Evolutionary conservation across 2,888 invertebrate genomes (phyloP).

Genomic region (Aethes cnicana): DNA sequence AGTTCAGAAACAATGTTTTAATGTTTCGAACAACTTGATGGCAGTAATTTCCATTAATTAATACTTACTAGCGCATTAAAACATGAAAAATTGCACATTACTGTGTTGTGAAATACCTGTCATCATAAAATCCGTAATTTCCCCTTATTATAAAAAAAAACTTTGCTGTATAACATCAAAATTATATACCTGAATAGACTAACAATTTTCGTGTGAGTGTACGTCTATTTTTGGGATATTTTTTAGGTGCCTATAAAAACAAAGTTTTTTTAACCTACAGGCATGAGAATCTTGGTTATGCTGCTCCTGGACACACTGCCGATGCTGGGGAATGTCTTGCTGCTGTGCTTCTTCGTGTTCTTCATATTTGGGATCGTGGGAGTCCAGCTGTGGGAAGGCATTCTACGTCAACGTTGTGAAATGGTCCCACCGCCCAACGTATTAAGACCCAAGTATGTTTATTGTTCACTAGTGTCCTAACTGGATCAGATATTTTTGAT

Average conservation of each 20-base stretch:
- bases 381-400: constrained; percentile 99
- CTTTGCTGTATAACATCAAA: too few relatives aligned
- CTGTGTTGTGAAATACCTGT: too few relatives aligned
- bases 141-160: too few relatives aligned
- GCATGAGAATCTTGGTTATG: constrained; percentile 99
- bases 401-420: constrained; percentile 96
- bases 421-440: constrained; percentile 87
- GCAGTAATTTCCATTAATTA: constrained; percentile 5
- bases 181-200: too few relatives aligned
- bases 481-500: constrained; percentile 35
- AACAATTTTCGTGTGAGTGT: too few relatives aligned
- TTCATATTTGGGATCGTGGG: constrained; percentile 99
- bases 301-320: constrained; percentile 98
- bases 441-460: constrained; percentile 89
- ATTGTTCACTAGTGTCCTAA: constrained; percentile 37
- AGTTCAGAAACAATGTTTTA: constrained; percentile 15
- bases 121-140: too few relatives aligned
- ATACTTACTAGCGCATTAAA: neutral
- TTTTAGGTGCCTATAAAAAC: too few relatives aligned
- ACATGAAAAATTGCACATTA: too few relatives aligned
- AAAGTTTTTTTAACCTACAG: constrained; percentile 80
- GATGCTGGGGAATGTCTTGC: constrained; percentile 99
- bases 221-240: too few relatives aligned
- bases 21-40: constrained; percentile 1
- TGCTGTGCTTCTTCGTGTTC: constrained; percentile 99